These are phyloP conservation scores for Acleris cristana DNA, from an alignment of 2,888 invertebrate genomes.

Conservation along the genomic window DNA sequence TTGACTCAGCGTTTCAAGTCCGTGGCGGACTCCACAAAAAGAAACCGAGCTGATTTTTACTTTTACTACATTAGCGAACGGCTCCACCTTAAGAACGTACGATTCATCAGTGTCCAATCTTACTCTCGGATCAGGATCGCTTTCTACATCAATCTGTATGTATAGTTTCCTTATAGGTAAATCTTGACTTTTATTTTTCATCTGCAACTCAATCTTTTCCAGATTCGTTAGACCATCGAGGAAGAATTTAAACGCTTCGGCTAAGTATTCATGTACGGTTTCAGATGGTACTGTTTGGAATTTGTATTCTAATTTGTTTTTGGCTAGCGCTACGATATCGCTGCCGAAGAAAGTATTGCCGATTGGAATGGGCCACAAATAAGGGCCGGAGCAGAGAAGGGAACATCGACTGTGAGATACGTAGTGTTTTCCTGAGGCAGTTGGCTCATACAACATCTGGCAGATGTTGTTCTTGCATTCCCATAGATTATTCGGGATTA, in stretches of 20 bases:
- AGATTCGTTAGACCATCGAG: conserved; percentile 73
- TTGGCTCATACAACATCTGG: conserved; percentile 54
- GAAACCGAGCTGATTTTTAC: conserved; percentile 81
- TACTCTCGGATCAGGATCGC: conserved; percentile 82
- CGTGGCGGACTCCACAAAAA: conserved; percentile 90
- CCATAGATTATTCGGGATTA: conserved; percentile 48
- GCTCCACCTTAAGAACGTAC: conserved; percentile 84
- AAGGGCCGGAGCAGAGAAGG: conserved; percentile 87
- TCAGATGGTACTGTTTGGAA: conserved; percentile 65
- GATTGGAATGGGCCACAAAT: conserved; percentile 91
- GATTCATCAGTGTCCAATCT: conserved; percentile 88
- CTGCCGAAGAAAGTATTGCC: conserved; percentile 85
- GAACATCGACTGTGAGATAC: conserved; percentile 86
- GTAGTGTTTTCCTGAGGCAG: conserved; percentile 42
- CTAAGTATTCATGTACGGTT: conserved; percentile 54
- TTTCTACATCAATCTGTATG: conserved; percentile 78
- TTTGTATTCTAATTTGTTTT: conserved; percentile 80
- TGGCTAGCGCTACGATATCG: conserved; percentile 81
- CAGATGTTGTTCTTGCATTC: conserved; percentile 59
- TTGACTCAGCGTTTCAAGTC: conserved; percentile 89
- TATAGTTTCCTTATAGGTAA: conserved; percentile 57
- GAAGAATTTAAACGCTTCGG: conserved; percentile 79
- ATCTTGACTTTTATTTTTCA: conserved; percentile 46
- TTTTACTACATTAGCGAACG: conserved; percentile 69
- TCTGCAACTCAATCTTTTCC: conserved; percentile 63